These are phyloP conservation scores for Phyllostomus discolor DNA, from an alignment of 2,113 vertebrate species.

Conservation along the genomic window DNA sequence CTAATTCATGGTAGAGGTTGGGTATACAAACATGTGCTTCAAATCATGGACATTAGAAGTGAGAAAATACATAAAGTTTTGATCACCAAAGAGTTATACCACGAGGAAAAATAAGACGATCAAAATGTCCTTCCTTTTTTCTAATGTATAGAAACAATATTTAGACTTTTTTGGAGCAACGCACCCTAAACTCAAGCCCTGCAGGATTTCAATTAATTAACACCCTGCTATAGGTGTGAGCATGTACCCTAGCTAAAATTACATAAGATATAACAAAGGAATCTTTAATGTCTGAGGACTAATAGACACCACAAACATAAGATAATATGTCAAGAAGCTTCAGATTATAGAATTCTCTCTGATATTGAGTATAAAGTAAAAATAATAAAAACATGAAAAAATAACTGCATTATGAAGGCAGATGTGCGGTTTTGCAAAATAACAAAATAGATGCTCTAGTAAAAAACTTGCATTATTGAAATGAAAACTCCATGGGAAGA, in stretches of 20 bases:
- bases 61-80: not conserved
- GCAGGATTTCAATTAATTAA: not conserved
- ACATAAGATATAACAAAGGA: not conserved
- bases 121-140: not conserved
- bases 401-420: not conserved
- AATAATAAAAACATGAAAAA: not conserved
- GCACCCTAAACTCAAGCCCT: not conserved
- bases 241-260: not conserved
- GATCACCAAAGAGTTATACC: not conserved
- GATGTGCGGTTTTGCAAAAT: not conserved
- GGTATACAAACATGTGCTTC: not conserved
- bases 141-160: not conserved
- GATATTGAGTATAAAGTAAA: not conserved
- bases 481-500: not conserved
- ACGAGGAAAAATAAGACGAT: not conserved
- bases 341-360: not conserved
- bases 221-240: not conserved
- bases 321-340: not conserved
- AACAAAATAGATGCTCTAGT: not conserved
- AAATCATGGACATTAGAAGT: not conserved
- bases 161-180: not conserved
- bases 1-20: not conserved
- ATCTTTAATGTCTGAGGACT: not conserved
- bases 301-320: not conserved
- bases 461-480: not conserved